Conservation (phyloP, 2,113 vertebrate genomes). For the Phyllostomus discolor region DNA sequence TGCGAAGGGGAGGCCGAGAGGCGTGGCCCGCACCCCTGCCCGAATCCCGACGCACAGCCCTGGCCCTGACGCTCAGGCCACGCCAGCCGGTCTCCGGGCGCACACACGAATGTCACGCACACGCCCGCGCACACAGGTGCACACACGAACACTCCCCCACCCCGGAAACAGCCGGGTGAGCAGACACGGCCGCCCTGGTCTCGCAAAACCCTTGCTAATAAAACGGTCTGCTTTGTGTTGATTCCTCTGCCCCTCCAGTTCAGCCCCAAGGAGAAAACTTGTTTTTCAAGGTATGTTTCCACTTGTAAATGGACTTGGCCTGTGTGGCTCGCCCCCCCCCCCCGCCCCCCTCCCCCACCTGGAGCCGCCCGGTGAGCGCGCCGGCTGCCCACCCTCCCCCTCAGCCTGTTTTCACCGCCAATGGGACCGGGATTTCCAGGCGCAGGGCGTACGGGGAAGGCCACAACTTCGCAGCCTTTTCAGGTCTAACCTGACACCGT, state of each 20-base stretch:
- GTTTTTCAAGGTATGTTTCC: not conserved
- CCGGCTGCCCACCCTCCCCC: not conserved
- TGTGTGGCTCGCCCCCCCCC: fast-evolving
- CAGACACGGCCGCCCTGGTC: no score
- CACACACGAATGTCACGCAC: fast-evolving
- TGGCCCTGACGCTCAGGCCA: not conserved
- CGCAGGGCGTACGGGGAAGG: fast-evolving
- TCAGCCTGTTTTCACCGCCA: fast-evolving
- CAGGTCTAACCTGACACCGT: not conserved
- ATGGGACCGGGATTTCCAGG: fast-evolving
- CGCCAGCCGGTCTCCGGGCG: fast-evolving
- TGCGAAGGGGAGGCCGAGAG: not conserved
- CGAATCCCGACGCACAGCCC: fast-evolving
- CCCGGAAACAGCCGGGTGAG: not conserved
- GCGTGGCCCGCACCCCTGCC: not conserved
- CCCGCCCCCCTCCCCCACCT: fast-evolving
- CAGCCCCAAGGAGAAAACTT: not conserved
- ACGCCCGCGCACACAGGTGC: fast-evolving
- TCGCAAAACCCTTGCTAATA: not conserved
- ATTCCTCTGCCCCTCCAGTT: fast-evolving
- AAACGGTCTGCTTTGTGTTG: fast-evolving
- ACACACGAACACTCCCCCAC: fast-evolving
- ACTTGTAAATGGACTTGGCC: fast-evolving
- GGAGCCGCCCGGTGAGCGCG: fast-evolving
- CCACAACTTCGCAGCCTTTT: not conserved